Evolutionary conservation across 1,140 invertebrate genomes (phyloP).

Genomic region (Campoletis sonorensis): DNA sequence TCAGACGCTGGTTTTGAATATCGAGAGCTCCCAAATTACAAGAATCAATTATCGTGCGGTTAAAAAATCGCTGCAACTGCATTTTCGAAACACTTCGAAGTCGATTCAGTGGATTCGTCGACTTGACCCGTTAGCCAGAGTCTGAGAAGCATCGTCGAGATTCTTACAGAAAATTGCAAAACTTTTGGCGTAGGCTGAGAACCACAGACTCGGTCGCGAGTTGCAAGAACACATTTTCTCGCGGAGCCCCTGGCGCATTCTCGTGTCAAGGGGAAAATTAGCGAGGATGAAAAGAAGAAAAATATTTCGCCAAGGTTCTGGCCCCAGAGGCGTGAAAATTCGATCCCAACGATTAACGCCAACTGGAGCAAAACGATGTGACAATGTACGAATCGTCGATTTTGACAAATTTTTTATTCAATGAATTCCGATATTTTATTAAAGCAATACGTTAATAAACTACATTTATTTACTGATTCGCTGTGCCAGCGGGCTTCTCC

Average conservation of each 20-base stretch:
- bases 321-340: not conserved
- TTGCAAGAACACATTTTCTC: slow-evolving; percentile 18
- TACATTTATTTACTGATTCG: no score
- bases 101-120: not conserved
- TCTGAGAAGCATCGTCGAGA: slow-evolving; percentile 25
- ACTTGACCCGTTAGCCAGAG: not conserved
- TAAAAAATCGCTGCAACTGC: slow-evolving; percentile 5
- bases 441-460: no score
- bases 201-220: not conserved
- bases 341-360: not conserved
- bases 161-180: slow-evolving; percentile 36
- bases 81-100: not conserved
- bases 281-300: slow-evolving; percentile 10
- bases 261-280: slow-evolving; percentile 39
- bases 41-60: slow-evolving; percentile 26
- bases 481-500: no score
- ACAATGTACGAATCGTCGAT: not conserved
- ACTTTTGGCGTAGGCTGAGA: slow-evolving; percentile 28
- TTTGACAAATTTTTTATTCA: no score
- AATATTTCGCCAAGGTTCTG: slow-evolving; percentile 26
- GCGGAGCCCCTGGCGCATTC: slow-evolving; percentile 10
- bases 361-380: not conserved
- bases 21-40: not conserved
- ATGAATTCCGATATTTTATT: no score
- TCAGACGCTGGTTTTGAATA: no score